Conservation (phyloP, 2,888 invertebrate genomes). For the Melanostoma mellinum region DNA sequence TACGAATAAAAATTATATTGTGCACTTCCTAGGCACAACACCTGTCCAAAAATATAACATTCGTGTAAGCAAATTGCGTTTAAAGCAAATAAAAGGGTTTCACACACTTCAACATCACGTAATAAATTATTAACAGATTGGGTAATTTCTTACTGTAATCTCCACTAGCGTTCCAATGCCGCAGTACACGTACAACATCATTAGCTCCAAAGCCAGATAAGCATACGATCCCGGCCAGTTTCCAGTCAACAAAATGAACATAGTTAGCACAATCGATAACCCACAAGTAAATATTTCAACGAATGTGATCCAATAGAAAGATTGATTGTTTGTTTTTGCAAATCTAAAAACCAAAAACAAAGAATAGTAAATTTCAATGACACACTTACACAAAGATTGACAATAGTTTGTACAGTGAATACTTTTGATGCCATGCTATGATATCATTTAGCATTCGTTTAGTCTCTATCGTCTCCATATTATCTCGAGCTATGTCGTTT, state of each 20-base stretch:
- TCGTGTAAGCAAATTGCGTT: no score
- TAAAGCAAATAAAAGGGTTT: no score
- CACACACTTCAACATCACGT: slow-evolving; percentile 23
- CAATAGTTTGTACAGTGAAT: slow-evolving; percentile 18
- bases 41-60: no score
- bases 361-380: neutral
- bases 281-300: slow-evolving; percentile 70
- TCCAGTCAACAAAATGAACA: slow-evolving; percentile 73
- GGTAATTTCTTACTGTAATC: slow-evolving; percentile 67
- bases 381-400: neutral
- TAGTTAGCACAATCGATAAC: slow-evolving; percentile 73
- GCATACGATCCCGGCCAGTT: slow-evolving; percentile 75
- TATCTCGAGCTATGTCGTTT: slow-evolving; percentile 54
- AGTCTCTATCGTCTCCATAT: neutral
- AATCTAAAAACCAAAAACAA: slow-evolving; percentile 9
- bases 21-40: no score
- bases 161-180: slow-evolving; percentile 75
- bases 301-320: slow-evolving; percentile 53
- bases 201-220: slow-evolving; percentile 68
- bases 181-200: slow-evolving; percentile 75
- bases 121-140: neutral
- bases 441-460: slow-evolving; percentile 62
- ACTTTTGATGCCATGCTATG: slow-evolving; percentile 74
- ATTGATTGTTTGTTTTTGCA: neutral
- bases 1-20: no score